Evolutionary conservation across 2,797 vertebrate genomes (phyloP).

Genomic region (Anguilla megastoma): DNA sequence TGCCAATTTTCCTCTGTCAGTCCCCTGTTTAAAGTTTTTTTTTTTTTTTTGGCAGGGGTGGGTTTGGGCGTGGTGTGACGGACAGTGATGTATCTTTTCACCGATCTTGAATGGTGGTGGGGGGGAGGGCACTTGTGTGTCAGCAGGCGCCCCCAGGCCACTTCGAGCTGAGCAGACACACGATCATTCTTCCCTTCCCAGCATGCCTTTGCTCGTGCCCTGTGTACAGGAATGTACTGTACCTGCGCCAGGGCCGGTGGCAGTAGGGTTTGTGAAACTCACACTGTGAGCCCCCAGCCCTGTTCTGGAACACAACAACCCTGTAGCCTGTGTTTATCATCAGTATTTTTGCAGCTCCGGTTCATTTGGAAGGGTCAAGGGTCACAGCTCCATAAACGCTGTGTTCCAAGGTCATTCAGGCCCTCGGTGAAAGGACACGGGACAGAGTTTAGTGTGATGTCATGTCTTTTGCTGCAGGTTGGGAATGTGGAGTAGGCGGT

Average conservation of each 20-base stretch:
- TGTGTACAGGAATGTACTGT: neutral
- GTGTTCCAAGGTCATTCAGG: neutral
- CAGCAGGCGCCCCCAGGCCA: neutral
- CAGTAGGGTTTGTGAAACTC: neutral
- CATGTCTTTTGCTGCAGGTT: neutral
- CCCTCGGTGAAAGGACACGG: neutral
- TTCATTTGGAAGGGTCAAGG: neutral
- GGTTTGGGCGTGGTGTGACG: neutral
- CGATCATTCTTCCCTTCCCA: neutral
- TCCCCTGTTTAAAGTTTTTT: neutral
- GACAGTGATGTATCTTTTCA: neutral
- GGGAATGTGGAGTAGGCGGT: neutral
- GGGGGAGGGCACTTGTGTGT: too few relatives aligned
- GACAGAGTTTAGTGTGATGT: neutral
- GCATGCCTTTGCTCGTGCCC: neutral
- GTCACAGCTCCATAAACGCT: neutral
- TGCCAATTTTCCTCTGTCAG: neutral
- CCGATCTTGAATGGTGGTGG: neutral
- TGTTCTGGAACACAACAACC: neutral
- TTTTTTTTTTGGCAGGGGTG: neutral
- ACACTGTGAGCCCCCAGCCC: neutral
- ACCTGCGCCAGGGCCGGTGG: neutral
- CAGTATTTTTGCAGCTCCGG: neutral
- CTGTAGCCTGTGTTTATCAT: neutral
- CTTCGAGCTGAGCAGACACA: neutral